A percentile compares a stretch with the other conserved stretches of the same genome.
Conservation (phyloP, 2,113 vertebrate species). For the Phalacrocorax aristotelis region DNA sequence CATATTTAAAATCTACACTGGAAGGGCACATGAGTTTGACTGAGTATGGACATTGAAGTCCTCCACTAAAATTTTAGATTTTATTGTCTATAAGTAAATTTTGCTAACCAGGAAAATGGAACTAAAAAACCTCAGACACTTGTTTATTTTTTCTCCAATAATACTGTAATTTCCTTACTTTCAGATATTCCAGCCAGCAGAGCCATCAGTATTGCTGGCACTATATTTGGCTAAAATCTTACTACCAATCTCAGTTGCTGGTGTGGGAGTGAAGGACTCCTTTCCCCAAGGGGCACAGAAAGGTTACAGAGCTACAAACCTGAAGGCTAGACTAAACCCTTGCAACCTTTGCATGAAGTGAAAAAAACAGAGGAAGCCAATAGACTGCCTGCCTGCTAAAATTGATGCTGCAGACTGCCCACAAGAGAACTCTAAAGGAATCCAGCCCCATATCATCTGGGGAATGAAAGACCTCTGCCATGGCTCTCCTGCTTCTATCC, state of each 20-base stretch:
- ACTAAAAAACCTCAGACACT: rapidly evolving
- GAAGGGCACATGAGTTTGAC: background rate
- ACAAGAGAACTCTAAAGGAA: background rate
- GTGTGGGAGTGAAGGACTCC: background rate
- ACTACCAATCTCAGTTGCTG: background rate
- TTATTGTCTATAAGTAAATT: background rate
- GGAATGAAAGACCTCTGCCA: background rate
- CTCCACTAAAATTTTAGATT: background rate
- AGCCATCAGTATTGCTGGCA: background rate
- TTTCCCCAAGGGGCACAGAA: background rate
- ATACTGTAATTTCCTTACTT: background rate
- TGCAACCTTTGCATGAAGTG: background rate
- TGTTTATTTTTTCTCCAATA: background rate
- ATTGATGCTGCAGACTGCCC: background rate
- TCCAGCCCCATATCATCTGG: background rate
- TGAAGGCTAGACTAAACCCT: background rate
- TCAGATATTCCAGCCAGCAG: background rate
- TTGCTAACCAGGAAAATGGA: background rate
- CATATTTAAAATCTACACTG: background rate
- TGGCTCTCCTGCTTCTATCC: background rate
- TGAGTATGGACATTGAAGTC: background rate
- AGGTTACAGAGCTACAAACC: background rate
- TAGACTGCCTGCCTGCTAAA: background rate
- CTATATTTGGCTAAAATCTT: background rate
- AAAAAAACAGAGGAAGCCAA: background rate